phyloP scores from a whole-genome alignment of 2,113 vertebrate species.

The Dicrurus megarhynchus region DNA sequence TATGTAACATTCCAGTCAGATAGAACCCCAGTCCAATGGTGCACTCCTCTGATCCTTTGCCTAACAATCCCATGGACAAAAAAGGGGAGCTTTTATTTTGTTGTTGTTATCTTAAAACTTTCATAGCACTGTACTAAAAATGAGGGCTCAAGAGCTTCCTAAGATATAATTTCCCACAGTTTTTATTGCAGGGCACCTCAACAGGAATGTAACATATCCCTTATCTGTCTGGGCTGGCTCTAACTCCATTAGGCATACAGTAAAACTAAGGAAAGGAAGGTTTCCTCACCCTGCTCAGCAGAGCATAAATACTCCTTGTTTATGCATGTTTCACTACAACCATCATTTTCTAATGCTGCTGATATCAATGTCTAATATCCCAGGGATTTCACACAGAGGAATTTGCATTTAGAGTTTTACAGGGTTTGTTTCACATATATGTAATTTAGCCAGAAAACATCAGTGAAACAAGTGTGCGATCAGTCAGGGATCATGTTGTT shows the following conservation, averaged over 20 bases:
- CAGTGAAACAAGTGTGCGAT: not conserved
- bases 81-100: not conserved
- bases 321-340: not conserved
- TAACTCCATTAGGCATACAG: not conserved
- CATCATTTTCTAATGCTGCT: not conserved
- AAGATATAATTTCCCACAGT: not conserved
- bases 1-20: not conserved
- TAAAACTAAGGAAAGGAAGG: not conserved
- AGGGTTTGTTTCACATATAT: not conserved
- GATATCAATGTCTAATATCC: not conserved
- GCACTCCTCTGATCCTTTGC: not conserved
- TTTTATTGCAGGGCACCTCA: not conserved
- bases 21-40: not conserved
- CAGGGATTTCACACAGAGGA: not conserved
- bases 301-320: not conserved
- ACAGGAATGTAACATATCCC: not conserved
- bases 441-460: not conserved
- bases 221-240: not conserved
- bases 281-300: not conserved
- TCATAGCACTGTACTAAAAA: not conserved
- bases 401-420: not conserved
- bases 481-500: rapidly evolving
- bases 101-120: not conserved
- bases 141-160: not conserved
- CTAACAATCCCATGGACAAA: not conserved